A percentile compares a stretch with the other conserved stretches of the same genome.
These are phyloP conservation scores for Tolypeutes matacus DNA, from an alignment of 2,797 vertebrate species.

Conservation along the genomic window DNA sequence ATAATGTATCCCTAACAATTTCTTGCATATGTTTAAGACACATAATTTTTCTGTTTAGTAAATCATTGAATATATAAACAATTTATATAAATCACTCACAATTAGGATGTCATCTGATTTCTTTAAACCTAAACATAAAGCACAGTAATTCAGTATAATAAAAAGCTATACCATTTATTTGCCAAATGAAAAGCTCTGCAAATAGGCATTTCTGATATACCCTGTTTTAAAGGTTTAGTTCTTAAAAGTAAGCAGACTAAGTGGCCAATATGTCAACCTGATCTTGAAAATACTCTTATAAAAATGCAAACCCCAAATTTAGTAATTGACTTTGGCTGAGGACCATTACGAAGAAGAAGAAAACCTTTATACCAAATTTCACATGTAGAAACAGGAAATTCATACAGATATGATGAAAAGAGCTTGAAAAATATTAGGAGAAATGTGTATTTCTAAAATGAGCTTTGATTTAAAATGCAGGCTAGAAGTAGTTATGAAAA, in stretches of 20 bases:
- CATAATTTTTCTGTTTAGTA: conserved; percentile 24
- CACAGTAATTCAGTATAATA: neutral
- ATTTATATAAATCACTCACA: neutral
- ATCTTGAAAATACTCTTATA: conserved; percentile 2
- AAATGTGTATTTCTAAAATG: conserved; percentile 71
- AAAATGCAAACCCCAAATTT: conserved; percentile 61
- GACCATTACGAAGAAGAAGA: neutral
- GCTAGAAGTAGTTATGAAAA: conserved; percentile 75
- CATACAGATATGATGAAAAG: neutral
- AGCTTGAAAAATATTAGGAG: conserved; percentile 62
- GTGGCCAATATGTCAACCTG: neutral
- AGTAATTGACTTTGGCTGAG: conserved; percentile 24
- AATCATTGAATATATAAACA: neutral
- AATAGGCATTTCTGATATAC: neutral
- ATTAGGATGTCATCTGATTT: conserved; percentile 37
- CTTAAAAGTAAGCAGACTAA: neutral
- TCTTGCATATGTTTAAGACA: conserved; percentile 14
- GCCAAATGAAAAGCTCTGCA: neutral
- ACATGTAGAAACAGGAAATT: conserved; percentile 46
- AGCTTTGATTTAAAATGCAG: conserved; percentile 76
- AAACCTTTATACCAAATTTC: conserved; percentile 44
- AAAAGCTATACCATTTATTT: neutral
- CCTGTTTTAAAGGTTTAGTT: conserved; percentile 12
- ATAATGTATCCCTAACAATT: neutral
- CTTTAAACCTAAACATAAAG: neutral